These are phyloP conservation scores for Raja brachyura DNA, from an alignment of 2,113 vertebrate species.

Conservation along the genomic window DNA sequence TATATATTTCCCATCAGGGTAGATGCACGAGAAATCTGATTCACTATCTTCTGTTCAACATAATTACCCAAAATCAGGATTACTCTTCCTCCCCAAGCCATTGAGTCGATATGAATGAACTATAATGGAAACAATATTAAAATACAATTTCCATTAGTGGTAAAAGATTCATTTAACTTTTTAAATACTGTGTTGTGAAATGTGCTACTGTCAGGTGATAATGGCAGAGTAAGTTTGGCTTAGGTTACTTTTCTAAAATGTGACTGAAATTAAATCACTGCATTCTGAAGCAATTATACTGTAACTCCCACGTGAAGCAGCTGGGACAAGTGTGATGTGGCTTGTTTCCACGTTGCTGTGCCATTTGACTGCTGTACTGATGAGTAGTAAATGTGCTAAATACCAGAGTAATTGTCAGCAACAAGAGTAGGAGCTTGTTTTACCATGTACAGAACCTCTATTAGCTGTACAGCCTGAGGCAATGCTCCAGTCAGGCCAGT, in stretches of 20 bases:
- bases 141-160: neutral
- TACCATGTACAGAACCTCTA: conserved; percentile 83
- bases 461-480: conserved; percentile 75
- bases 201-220: neutral
- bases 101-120: neutral
- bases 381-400: conserved; percentile 79
- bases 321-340: neutral
- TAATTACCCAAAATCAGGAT: neutral
- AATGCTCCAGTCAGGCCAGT: conserved; percentile 43
- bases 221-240: neutral
- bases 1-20: neutral
- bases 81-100: neutral
- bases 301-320: neutral
- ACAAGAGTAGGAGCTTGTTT: conserved; percentile 54
- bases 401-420: conserved; percentile 77
- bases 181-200: neutral
- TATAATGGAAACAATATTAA: neutral
- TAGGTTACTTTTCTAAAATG: neutral
- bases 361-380: conserved; percentile 56
- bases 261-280: neutral
- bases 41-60: neutral
- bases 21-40: neutral
- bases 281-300: neutral
- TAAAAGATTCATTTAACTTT: neutral
- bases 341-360: neutral